phyloP scores from a whole-genome alignment of 2,888 invertebrate genomes.

The Diadegma fenestrale region DNA sequence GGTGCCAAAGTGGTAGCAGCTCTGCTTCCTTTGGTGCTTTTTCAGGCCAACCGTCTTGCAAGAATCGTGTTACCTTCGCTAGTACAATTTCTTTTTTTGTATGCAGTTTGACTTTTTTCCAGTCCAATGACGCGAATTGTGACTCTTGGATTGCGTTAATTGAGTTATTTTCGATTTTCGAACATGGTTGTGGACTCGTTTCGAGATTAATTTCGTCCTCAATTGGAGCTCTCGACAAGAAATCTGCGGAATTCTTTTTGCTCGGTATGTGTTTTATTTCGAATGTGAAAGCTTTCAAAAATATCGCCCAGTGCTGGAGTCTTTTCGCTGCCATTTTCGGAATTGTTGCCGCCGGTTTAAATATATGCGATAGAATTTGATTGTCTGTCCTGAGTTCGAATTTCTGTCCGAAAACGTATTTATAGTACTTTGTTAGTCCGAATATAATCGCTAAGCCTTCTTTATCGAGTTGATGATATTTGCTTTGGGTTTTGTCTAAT shows the following conservation, averaged over 20 bases:
- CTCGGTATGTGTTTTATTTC: constrained; percentile 32
- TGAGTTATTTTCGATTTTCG: constrained; percentile 13
- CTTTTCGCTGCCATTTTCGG: constrained; percentile 10
- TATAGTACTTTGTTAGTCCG: constrained; percentile 34
- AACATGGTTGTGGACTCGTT: constrained; percentile 7
- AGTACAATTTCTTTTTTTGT: constrained; percentile 10
- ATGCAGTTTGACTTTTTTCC: constrained; percentile 4
- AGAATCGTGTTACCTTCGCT: neutral
- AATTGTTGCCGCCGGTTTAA: constrained; percentile 6
- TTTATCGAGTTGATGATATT: constrained; percentile 33
- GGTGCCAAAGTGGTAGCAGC: constrained; percentile 1
- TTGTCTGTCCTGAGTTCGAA: constrained; percentile 23
- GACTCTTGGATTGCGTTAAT: constrained; percentile 12
- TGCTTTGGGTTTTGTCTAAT: constrained; percentile 10
- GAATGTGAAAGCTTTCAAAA: constrained; percentile 9
- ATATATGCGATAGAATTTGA: constrained; percentile 12
- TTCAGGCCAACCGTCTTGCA: constrained; percentile 7
- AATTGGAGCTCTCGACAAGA: constrained; percentile 59
- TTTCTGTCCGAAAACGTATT: constrained; percentile 20
- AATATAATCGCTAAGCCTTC: constrained; percentile 29
- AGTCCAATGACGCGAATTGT: constrained; percentile 15
- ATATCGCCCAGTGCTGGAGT: constrained; percentile 26
- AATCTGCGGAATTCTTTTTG: constrained; percentile 24
- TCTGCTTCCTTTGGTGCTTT: neutral
- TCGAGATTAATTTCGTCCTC: constrained; percentile 43